A percentile compares a stretch with the other conserved stretches of the same genome.
These are phyloP conservation scores for Mactromeris polynyma DNA, from an alignment of 2,888 invertebrate genomes.

Conservation along the genomic window DNA sequence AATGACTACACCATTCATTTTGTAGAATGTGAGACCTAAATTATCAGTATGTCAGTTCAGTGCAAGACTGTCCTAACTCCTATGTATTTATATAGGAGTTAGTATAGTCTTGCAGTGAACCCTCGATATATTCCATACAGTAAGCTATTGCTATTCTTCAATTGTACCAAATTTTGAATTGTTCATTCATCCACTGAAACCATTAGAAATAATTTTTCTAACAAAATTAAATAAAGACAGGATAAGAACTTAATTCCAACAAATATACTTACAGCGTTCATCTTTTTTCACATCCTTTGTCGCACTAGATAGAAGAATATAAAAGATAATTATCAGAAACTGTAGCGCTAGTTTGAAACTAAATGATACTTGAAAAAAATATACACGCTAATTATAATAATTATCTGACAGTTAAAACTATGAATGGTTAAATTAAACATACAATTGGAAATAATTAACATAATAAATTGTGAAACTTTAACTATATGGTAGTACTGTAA, in stretches of 20 bases:
- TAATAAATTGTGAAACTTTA: neutral
- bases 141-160: neutral
- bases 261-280: conserved; percentile 68
- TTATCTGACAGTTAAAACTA: neutral
- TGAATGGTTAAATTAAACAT: neutral
- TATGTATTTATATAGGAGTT: no score
- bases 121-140: no score
- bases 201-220: neutral
- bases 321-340: neutral
- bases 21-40: no score
- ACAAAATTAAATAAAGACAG: no score
- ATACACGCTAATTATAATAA: neutral
- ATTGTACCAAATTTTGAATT: neutral
- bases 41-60: no score
- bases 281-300: conserved; percentile 73
- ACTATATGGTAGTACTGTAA: neutral
- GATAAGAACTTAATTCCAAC: neutral
- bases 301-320: conserved; percentile 36
- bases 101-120: no score
- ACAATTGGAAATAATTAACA: neutral
- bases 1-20: no score
- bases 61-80: no score
- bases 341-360: neutral
- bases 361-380: no score
- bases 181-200: neutral